Evolutionary conservation across 2,888 invertebrate species (phyloP).

Genomic region (Acrobasis repandana): DNA sequence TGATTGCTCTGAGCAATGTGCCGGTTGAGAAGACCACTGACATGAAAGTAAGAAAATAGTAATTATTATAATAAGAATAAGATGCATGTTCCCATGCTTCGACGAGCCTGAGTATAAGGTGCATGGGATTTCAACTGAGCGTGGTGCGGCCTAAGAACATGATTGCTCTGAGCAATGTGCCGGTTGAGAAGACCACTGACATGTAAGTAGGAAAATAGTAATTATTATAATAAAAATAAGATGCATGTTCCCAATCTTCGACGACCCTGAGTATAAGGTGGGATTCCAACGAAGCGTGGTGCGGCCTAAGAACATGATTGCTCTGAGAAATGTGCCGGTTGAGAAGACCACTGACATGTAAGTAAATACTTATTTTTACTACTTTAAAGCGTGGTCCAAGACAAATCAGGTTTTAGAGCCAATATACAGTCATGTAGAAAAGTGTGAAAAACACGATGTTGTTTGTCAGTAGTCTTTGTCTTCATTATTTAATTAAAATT

Average conservation of each 20-base stretch:
- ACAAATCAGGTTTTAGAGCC: too few relatives aligned
- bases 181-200: slow-evolving; percentile 79
- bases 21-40: slow-evolving; percentile 81
- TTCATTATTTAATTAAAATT: too few relatives aligned
- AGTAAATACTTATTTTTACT: slow-evolving; percentile 46
- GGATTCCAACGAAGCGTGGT: slow-evolving; percentile 86
- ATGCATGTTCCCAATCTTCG: slow-evolving; percentile 91
- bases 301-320: slow-evolving; percentile 81
- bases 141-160: slow-evolving; percentile 84
- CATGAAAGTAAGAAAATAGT: slow-evolving; percentile 76
- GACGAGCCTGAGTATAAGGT: slow-evolving; percentile 91
- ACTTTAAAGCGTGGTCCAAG: too few relatives aligned
- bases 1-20: slow-evolving; percentile 86
- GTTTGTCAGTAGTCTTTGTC: too few relatives aligned
- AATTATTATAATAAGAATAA: slow-evolving; percentile 27
- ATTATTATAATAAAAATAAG: slow-evolving; percentile 44
- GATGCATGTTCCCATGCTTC: slow-evolving; percentile 91
- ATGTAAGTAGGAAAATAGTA: slow-evolving; percentile 76
- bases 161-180: slow-evolving; percentile 86
- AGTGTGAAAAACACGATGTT: too few relatives aligned
- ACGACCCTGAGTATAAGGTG: slow-evolving; percentile 89
- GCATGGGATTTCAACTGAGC: slow-evolving; percentile 84
- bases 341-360: slow-evolving; percentile 84
- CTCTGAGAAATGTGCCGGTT: slow-evolving; percentile 86
- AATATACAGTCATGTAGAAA: too few relatives aligned